These are phyloP conservation scores for Thymelicus sylvestris DNA, from an alignment of 2,888 invertebrate species.

Conservation along the genomic window DNA sequence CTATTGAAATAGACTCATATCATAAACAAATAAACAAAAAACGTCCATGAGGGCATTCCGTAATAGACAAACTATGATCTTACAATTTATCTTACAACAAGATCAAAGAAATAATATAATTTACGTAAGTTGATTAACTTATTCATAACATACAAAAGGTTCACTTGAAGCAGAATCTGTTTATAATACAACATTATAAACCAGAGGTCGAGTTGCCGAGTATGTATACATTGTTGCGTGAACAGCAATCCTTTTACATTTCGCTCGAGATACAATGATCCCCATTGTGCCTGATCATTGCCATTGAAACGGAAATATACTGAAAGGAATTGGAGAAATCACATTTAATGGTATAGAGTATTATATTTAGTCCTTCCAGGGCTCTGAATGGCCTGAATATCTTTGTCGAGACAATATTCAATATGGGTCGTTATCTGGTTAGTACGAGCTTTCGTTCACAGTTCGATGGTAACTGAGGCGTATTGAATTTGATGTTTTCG, in stretches of 20 bases:
- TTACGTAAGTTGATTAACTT: no score
- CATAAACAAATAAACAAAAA: no score
- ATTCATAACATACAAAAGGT: no score
- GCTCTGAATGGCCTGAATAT: background rate
- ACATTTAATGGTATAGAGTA: background rate
- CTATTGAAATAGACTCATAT: no score
- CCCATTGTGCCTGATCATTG: slow-evolving; percentile 15
- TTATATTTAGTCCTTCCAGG: background rate
- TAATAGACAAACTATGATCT: no score
- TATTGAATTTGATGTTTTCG: background rate
- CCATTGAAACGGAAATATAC: slow-evolving; percentile 12
- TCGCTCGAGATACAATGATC: background rate
- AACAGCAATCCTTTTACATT: slow-evolving; percentile 20
- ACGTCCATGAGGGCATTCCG: no score
- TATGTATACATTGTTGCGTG: background rate
- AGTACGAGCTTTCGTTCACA: background rate
- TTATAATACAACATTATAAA: background rate
- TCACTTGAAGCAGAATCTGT: no score
- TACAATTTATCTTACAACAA: no score
- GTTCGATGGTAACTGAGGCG: background rate
- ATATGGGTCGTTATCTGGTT: slow-evolving; percentile 1
- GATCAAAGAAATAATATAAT: no score
- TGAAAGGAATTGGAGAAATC: background rate
- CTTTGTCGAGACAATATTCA: background rate
- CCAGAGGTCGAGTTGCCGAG: background rate